phyloP scores from a whole-genome alignment of 1,140 invertebrate species.

The Chymomyza costata region DNA sequence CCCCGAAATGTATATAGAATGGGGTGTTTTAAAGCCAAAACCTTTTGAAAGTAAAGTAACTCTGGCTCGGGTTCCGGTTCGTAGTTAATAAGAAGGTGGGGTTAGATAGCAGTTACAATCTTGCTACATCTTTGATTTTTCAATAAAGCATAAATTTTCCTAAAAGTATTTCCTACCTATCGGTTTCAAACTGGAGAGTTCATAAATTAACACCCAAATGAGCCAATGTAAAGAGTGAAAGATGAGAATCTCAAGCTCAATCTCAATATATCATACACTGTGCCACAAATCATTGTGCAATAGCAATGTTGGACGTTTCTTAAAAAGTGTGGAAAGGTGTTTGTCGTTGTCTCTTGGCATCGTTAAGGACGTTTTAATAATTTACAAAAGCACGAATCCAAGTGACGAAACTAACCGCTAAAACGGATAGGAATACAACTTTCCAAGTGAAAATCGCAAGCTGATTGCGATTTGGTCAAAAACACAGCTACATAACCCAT shows the following conservation, averaged over 20 bases:
- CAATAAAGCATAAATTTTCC: background rate
- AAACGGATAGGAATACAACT: conserved; percentile 57
- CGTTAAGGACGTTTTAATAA: conserved; percentile 46
- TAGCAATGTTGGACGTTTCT: conserved; percentile 24
- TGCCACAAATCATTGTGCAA: conserved; percentile 35
- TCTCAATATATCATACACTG: conserved; percentile 31
- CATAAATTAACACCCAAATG: conserved; percentile 29
- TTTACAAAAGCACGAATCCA: conserved; percentile 29
- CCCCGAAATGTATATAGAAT: too few species aligned
- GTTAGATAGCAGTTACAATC: too few species aligned
- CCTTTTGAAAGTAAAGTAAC: too few species aligned
- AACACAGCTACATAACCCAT: background rate
- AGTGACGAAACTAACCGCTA: conserved; percentile 53
- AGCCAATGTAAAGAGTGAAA: too few species aligned
- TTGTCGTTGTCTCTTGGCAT: conserved; percentile 10
- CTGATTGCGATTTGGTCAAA: conserved; percentile 52
- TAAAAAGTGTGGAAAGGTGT: conserved; percentile 4
- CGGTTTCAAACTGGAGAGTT: conserved; percentile 13
- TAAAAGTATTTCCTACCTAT: too few species aligned
- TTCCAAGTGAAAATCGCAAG: conserved; percentile 56
- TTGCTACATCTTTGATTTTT: too few species aligned
- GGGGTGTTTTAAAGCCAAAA: too few species aligned
- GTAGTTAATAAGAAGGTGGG: too few species aligned
- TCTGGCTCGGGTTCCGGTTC: too few species aligned
- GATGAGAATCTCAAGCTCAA: conserved; percentile 22